Percentiles rank a stretch among this genome's conserved stretches.
phyloP scores from a whole-genome alignment of 2,113 vertebrate species.

The Poeciliopsis turrubarensis region DNA sequence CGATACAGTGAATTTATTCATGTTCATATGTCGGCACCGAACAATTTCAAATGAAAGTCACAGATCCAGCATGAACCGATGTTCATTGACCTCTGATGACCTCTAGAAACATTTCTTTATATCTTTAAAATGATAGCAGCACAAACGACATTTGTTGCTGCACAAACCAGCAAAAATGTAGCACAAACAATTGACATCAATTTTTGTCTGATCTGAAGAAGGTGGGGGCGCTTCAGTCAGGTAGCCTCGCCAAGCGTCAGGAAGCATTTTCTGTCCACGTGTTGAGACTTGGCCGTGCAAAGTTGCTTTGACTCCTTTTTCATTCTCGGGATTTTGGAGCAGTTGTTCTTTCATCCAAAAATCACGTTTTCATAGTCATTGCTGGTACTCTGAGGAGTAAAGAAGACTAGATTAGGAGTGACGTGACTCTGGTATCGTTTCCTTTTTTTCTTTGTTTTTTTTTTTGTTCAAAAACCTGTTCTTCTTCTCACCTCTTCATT shows the following conservation, averaged over 20 bases:
- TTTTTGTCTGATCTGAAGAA: no score
- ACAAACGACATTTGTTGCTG: no score
- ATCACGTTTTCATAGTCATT: slow-evolving; percentile 20
- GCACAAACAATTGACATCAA: no score
- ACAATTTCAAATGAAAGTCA: no score
- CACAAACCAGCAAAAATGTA: no score
- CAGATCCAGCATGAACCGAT: no score
- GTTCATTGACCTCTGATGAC: no score
- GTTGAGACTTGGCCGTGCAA: neutral
- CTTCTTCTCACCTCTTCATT: slow-evolving; percentile 23
- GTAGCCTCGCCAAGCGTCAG: neutral
- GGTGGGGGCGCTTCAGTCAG: no score
- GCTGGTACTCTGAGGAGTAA: slow-evolving; percentile 31
- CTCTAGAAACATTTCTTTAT: no score
- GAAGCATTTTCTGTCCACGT: neutral
- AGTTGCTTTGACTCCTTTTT: neutral
- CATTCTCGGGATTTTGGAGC: neutral
- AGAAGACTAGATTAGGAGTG: neutral
- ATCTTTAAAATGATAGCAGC: no score
- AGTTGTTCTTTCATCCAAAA: neutral
- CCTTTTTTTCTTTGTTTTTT: neutral
- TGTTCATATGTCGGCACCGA: no score
- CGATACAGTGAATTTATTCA: no score
- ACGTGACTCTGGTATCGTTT: neutral
- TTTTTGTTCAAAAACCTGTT: neutral